phyloP scores from a whole-genome alignment of 2,888 invertebrate species.

The Phyllotreta striolata region DNA sequence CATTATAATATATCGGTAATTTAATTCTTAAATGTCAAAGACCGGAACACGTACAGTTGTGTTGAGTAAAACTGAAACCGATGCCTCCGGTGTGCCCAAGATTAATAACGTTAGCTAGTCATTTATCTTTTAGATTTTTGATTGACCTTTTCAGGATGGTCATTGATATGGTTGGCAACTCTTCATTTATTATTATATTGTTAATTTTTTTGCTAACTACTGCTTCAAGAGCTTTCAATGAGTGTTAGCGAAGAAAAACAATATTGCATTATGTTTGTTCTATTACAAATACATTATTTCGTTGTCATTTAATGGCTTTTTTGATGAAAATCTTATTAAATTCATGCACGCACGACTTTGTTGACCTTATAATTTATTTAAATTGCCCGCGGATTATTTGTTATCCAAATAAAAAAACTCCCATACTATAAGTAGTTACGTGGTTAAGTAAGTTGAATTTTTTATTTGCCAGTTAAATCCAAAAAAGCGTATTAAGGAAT shows the following conservation, averaged over 20 bases:
- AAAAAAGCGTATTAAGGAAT: no score
- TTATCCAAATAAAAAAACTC: conserved; percentile 8
- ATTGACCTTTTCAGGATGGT: conserved; percentile 12
- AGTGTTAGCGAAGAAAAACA: no score
- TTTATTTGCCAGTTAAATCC: no score
- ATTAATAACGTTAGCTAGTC: conserved; percentile 17
- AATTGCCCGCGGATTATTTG: conserved; percentile 1
- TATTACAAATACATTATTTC: no score
- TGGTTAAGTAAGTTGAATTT: no score
- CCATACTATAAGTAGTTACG: no score
- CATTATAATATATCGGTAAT: conserved; percentile 10
- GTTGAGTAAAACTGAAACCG: conserved; percentile 22
- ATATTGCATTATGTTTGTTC: no score
- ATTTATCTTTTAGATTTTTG: conserved; percentile 14
- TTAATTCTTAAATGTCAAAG: conserved; percentile 14
- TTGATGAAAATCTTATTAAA: conserved; percentile 16
- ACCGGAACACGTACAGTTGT: conserved; percentile 21
- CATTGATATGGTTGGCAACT: neutral
- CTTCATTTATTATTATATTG: neutral
- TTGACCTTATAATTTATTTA: conserved; percentile 1
- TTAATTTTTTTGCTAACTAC: neutral
- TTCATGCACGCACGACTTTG: conserved; percentile 12
- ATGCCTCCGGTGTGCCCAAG: conserved; percentile 11
- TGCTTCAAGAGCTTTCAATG: no score
- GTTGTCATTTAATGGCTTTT: neutral